Conservation (phyloP, 2,113 vertebrate species). For the Lepidothrix coronata region DNA sequence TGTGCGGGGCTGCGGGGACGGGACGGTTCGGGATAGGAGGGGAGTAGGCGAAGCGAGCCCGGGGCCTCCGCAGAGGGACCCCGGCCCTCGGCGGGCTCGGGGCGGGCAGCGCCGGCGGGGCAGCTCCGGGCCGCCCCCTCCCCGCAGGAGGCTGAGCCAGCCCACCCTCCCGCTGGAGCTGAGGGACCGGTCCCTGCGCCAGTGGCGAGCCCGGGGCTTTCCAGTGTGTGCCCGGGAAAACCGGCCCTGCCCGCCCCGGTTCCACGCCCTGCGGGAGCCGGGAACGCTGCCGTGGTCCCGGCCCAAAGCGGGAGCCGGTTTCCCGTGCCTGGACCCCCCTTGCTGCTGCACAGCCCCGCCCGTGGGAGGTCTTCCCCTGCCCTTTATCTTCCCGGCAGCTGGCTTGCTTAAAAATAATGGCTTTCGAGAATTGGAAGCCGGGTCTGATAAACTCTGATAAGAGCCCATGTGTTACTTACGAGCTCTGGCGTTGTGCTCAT, state of each 20-base stretch:
- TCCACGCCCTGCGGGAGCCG: not conserved
- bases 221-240: not conserved
- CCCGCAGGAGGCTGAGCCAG: not conserved
- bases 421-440: accelerated
- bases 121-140: not conserved
- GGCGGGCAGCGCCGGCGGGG: not conserved
- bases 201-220: accelerated
- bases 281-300: not conserved
- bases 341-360: not conserved
- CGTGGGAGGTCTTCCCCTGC: not conserved
- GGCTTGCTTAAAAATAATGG: not conserved
- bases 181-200: not conserved
- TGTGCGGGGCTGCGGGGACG: not conserved
- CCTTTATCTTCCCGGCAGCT: not conserved
- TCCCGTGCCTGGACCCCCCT: accelerated
- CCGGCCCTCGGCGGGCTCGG: not conserved
- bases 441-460: not conserved
- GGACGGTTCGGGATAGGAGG: not conserved
- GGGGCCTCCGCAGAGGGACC: not conserved
- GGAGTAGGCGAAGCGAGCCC: not conserved
- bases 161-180: not conserved
- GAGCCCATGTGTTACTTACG: accelerated
- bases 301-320: accelerated
- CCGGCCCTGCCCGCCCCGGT: not conserved
- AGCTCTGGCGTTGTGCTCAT: not conserved